phyloP scores from a whole-genome alignment of 2,797 vertebrate genomes.

The Bothrops alternatus region DNA sequence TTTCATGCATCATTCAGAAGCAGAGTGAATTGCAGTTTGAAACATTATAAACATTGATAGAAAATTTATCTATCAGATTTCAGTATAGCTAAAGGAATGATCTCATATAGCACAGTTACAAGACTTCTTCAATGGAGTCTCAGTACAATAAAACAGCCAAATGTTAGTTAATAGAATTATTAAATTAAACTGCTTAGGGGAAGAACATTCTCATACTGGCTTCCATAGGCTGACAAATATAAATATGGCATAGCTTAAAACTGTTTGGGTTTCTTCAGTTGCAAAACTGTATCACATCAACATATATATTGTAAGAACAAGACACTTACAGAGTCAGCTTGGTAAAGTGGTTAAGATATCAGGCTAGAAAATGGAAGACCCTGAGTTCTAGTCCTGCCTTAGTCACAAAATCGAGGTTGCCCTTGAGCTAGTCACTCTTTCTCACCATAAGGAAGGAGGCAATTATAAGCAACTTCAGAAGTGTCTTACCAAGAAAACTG shows the following conservation, averaged over 20 bases:
- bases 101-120: conserved; percentile 32
- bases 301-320: not conserved
- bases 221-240: not conserved
- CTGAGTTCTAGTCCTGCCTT: not conserved
- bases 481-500: not conserved
- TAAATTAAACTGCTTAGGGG: not conserved
- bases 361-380: not conserved
- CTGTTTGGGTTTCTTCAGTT: too few species aligned
- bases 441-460: not conserved
- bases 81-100: not conserved
- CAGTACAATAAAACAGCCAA: conserved; percentile 30
- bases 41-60: conserved; percentile 55
- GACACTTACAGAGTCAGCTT: too few species aligned
- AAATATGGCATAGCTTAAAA: not conserved
- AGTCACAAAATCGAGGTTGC: not conserved
- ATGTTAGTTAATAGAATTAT: not conserved
- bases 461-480: not conserved
- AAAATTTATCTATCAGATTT: conserved; percentile 47
- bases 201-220: not conserved
- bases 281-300: not conserved
- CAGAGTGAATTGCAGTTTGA: conserved; percentile 52
- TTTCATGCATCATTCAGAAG: not conserved
- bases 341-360: not conserved
- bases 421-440: not conserved
- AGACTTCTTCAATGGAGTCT: conserved; percentile 21